phyloP scores from a whole-genome alignment of 2,797 vertebrate genomes.

The Mormyrops boulengeri region DNA sequence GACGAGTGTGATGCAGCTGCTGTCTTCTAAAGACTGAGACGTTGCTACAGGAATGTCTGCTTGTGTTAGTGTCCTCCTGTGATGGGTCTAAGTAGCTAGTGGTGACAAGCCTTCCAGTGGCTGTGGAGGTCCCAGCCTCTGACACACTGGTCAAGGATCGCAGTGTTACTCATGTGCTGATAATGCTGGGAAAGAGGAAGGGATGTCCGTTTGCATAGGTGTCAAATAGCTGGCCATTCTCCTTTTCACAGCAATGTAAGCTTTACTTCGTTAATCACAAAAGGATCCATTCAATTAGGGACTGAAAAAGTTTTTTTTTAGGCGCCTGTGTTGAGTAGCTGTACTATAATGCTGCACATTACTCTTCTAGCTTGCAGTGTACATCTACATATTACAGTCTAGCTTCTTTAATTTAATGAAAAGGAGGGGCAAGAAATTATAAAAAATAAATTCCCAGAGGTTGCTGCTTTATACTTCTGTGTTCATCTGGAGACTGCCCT shows the following conservation, averaged over 20 bases:
- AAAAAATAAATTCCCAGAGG: constrained; percentile 43
- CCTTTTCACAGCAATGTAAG: neutral
- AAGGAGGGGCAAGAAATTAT: neutral
- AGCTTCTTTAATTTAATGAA: constrained; percentile 31
- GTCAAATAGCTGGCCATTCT: neutral
- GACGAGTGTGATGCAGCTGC: neutral
- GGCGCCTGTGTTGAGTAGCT: constrained; percentile 63
- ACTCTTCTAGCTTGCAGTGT: constrained; percentile 65
- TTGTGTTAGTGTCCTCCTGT: constrained; percentile 43
- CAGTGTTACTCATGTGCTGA: neutral
- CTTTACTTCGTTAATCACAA: constrained; percentile 22
- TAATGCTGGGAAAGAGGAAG: neutral
- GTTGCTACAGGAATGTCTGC: constrained; percentile 46
- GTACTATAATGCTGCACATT: constrained; percentile 61
- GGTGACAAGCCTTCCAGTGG: neutral
- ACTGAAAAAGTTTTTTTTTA: constrained; percentile 29
- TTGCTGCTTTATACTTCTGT: constrained; percentile 51
- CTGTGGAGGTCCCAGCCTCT: neutral
- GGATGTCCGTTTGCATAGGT: constrained; percentile 6
- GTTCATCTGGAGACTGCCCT: constrained; percentile 48
- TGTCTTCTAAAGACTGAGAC: constrained; percentile 35
- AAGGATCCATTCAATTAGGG: constrained; percentile 30
- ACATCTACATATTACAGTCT: constrained; percentile 31
- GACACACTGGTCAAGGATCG: neutral
- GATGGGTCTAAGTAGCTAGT: neutral